Conservation (phyloP, 2,888 invertebrate genomes). For the Melipona bicolor region DNA sequence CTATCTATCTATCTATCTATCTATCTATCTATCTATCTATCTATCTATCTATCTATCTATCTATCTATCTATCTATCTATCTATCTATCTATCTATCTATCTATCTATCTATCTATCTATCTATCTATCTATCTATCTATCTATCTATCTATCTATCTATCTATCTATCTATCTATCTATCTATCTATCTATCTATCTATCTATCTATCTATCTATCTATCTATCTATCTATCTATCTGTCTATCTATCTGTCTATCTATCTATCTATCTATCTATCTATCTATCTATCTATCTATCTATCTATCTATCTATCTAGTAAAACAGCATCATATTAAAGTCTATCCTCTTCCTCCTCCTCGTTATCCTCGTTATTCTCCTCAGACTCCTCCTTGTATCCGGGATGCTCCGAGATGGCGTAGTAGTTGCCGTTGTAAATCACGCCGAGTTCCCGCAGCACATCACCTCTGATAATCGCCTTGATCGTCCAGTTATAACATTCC, state of each 20-base stretch:
- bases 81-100: no score
- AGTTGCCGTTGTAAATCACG: conserved; percentile 97
- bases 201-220: conserved; percentile 67
- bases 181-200: conserved; percentile 72
- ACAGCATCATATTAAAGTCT: conserved; percentile 84
- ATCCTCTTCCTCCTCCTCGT: conserved; percentile 92
- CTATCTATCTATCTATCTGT: conserved; percentile 62
- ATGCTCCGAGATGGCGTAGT: conserved; percentile 97
- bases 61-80: no score
- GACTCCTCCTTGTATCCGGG: conserved; percentile 96
- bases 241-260: conserved; percentile 48
- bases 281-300: conserved; percentile 78
- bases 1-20: conserved; percentile 46
- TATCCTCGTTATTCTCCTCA: conserved; percentile 93
- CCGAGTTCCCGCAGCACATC: conserved; percentile 96
- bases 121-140: no score
- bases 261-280: conserved; percentile 75
- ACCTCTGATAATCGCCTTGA: conserved; percentile 96
- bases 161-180: no score
- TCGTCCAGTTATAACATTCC: conserved; percentile 98
- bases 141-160: no score
- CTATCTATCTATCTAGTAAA: conserved; percentile 77
- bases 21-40: no score
- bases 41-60: no score
- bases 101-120: no score